Evolutionary conservation across 2,888 invertebrate genomes (phyloP).

Genomic region (Ophion ventricosus): DNA sequence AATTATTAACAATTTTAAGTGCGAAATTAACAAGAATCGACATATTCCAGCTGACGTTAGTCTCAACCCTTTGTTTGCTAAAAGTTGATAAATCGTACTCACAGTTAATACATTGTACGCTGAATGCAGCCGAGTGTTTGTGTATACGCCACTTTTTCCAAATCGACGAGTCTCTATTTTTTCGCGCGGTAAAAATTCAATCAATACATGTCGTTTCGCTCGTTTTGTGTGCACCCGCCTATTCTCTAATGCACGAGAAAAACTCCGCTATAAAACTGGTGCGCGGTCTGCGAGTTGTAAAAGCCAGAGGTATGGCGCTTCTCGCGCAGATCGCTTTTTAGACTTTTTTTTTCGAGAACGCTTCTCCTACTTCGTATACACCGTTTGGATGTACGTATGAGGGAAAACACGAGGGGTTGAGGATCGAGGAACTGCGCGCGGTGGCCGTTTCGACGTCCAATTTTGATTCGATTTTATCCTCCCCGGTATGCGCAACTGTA

Average conservation of each 20-base stretch:
- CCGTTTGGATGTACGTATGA: not conserved
- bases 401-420: conserved; percentile 31
- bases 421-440: not conserved
- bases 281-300: conserved; percentile 13
- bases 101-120: not conserved
- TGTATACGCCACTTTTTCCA: conserved; percentile 3
- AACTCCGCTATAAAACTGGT: not conserved
- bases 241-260: conserved; percentile 11
- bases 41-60: not conserved
- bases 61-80: not conserved
- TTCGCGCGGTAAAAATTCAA: conserved; percentile 33
- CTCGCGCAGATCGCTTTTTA: conserved; percentile 8
- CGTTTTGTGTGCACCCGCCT: not conserved
- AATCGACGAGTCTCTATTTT: conserved; percentile 29
- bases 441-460: not conserved
- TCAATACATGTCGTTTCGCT: conserved; percentile 41
- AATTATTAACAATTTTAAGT: not conserved
- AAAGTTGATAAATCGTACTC: not conserved
- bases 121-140: not conserved
- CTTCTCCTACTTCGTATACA: not conserved
- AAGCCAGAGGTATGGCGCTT: conserved; percentile 19
- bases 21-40: not conserved
- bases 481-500: not conserved
- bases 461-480: conserved; percentile 1
- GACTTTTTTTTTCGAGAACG: not conserved